These are phyloP conservation scores for Amphibalanus amphitrite DNA, from an alignment of 1,140 invertebrate genomes.

Conservation along the genomic window DNA sequence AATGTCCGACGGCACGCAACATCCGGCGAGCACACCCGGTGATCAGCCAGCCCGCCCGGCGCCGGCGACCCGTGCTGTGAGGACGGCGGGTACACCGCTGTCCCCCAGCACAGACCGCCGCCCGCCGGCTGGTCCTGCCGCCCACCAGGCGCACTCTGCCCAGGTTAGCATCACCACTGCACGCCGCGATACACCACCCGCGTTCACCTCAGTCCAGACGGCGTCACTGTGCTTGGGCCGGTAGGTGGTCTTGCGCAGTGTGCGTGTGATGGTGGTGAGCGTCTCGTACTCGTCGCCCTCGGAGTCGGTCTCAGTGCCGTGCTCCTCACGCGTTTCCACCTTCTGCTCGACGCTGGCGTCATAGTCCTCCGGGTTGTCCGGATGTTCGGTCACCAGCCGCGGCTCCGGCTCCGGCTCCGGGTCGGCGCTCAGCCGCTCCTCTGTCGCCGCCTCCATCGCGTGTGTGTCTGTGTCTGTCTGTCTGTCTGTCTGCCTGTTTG, in stretches of 20 bases:
- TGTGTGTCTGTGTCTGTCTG: not conserved
- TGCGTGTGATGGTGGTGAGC: constrained; percentile 3
- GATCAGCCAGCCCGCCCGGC: too few relatives aligned
- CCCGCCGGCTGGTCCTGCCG: too few relatives aligned
- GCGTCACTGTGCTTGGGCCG: not conserved
- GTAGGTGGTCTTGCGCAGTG: not conserved
- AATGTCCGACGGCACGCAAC: too few relatives aligned
- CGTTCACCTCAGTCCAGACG: not conserved
- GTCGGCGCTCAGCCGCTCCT: not conserved
- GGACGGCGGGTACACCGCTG: too few relatives aligned
- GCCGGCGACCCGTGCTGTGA: too few relatives aligned
- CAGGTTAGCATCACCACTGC: not conserved
- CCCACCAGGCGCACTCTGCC: not conserved
- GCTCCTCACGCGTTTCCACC: not conserved
- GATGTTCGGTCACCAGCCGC: too few relatives aligned
- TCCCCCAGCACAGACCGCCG: too few relatives aligned
- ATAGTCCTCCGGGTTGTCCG: not conserved
- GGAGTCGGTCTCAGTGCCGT: not conserved
- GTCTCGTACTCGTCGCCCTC: not conserved
- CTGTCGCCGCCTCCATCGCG: too few relatives aligned
- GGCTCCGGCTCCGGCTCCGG: not conserved
- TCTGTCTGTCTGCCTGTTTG: not conserved
- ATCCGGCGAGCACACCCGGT: too few relatives aligned
- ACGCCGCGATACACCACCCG: too few relatives aligned
- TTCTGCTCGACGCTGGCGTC: not conserved